Conservation (phyloP, 2,113 vertebrate genomes). For the Microtus pennsylvanicus region DNA sequence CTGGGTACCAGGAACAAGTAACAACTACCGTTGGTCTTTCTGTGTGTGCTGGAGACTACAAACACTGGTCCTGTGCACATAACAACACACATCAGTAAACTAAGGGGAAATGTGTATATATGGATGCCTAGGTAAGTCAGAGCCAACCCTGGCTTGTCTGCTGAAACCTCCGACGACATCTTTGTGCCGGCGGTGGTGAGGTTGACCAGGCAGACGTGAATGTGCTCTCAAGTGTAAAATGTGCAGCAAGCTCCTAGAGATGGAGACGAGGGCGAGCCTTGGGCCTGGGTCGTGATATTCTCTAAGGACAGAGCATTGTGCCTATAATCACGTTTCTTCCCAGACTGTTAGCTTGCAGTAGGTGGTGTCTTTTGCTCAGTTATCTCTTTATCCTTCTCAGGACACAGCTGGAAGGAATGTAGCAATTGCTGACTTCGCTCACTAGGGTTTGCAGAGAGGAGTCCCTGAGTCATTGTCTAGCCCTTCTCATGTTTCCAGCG, state of each 20-base stretch:
- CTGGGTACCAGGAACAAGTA: background rate
- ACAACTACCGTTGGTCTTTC: background rate
- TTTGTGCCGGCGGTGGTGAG: background rate
- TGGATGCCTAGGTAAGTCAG: slow-evolving; percentile 1
- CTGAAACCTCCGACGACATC: background rate
- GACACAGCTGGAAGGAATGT: background rate
- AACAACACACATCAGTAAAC: background rate
- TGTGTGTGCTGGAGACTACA: background rate
- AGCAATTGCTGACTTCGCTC: background rate
- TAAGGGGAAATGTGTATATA: background rate
- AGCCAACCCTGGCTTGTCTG: background rate
- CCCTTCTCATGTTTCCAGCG: background rate
- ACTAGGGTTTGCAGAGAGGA: background rate
- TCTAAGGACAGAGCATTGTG: background rate
- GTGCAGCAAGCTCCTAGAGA: background rate
- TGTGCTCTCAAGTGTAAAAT: background rate
- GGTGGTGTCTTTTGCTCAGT: background rate
- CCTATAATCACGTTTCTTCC: background rate
- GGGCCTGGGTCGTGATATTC: background rate
- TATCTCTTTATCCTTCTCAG: background rate
- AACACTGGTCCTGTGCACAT: background rate
- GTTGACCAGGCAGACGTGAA: background rate
- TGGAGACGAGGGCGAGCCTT: background rate
- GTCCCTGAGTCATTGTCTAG: background rate
- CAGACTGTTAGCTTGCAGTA: background rate